Evolutionary conservation across 2,113 vertebrate genomes (phyloP), one percentile per base, ranked within the genome.

Genomic region (Neopipo cinnamomea): DNA sequence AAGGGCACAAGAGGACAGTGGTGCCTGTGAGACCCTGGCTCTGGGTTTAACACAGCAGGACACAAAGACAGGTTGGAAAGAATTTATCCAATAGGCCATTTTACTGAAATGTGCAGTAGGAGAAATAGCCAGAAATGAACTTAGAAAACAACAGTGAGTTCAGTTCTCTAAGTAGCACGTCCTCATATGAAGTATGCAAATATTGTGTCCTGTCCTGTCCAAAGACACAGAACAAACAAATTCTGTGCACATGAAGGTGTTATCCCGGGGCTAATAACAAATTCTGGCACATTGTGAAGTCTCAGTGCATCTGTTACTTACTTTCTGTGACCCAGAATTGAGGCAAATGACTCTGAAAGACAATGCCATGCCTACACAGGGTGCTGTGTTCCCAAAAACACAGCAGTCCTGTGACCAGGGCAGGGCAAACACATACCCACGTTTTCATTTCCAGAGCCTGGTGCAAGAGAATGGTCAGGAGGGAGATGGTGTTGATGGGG

Each of bases 401-500:
- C 79, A 74, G 24, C 1, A 42, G 18, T 52, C 8, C 19, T 6
- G 12, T 14, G 27, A 68, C 24, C 17, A 56, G 33, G 35, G 56
- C 18, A 33, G 10, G 56, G 55, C 63, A 61, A 71, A 88, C 37
- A 97, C 99, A 66, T 98, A 99, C 99, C 99, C 99, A 99, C 8
- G 98, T 98, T 93, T 98, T 99, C 96, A 99, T 99, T 97, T 99
- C 99, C 93, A 99, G 98, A 47, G 99, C 99, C 83, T 99, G 98
- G 94, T 99, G 99, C 91, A 99, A 92, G 39, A 99, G 98, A 93
- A 99, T 99, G 85, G 98, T 99, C 94, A 98, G 97, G 35, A 99
- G 98, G 62, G 99, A 97, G 86, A 98, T 50, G 11, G 99, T 99
- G 93, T 99, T 99, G 94, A 99, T 96, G 23, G 98, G 98, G 30